Evolutionary conservation across 2,888 invertebrate species (phyloP), one percentile per base, ranked within the genome.

Genomic region (Fabriciana adippe): DNA sequence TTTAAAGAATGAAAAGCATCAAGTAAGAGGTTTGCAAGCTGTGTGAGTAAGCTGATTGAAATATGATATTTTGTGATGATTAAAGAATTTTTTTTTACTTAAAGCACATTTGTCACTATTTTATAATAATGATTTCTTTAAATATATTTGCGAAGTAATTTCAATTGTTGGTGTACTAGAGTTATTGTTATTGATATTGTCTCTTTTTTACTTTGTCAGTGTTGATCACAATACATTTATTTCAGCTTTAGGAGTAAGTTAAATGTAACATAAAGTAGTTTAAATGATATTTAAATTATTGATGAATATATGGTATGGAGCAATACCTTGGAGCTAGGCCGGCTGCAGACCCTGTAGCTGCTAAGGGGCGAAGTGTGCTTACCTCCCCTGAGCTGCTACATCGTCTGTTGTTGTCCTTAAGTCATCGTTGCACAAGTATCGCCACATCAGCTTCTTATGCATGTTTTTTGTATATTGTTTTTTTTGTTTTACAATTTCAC

Each of bases 341-440:
- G 79, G 86, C 76, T 77, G 86, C 83, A 78, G 71, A 87, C 92
- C 92, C 92, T 92, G 92, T 92, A 92, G 92, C 90, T 90, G 90
- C 92, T 90, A 89, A 91, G 91, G 92, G 92, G 91, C 90, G 91
- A 77, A 78, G 85, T 84, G 35, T 16, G 4, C 62, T 55, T 54
- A 76, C 84, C 89, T 76, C 91, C 87, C 87, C 89, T 90, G 71
- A 71, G 88, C 83, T 71, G 83, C 86, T 90, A 92, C 92, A 90
- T 80, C 74, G 92, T 87, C 82, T 80, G 86, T 81, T 78, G 79
- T 79, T 76, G 80, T 67, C 79, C 79, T 70, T 65, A 67, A 76
- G 73, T 76, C 77, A 71, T 77, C 74, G 64, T 62, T 35, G 56
- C 70, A 60, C 64, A 60, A 55, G 61, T 56, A 18, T 67, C 64